Conservation (phyloP, 30 jellyfish, hydroid and myxozoan species). For the Nemopilema nomurai region DNA sequence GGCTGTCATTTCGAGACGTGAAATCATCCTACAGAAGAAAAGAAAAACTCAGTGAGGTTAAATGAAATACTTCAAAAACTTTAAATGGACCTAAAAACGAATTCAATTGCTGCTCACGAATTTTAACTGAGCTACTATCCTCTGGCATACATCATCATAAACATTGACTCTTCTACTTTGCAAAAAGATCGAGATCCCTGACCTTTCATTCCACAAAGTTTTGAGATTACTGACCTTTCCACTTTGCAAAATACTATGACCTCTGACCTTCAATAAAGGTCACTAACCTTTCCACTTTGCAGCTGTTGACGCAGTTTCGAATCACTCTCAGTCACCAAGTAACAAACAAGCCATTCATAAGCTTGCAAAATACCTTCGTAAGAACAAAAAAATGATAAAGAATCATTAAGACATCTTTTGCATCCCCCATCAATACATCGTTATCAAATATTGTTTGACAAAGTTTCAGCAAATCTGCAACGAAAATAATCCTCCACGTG, state of each 20-base stretch:
- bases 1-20: constrained; percentile 86
- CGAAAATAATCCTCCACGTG: too few relatives aligned
- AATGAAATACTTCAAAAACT: too few relatives aligned
- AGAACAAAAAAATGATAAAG: neutral
- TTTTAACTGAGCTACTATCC: too few relatives aligned
- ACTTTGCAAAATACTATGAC: neutral
- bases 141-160: too few relatives aligned
- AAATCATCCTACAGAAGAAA: constrained; percentile 72
- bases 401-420: neutral
- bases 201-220: neutral
- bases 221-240: constrained; percentile 10
- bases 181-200: too few relatives aligned
- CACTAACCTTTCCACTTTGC: constrained; percentile 62
- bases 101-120: too few relatives aligned
- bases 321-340: constrained; percentile 62
- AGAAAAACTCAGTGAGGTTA: neutral
- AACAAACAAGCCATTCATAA: constrained; percentile 82
- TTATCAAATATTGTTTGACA: too few relatives aligned
- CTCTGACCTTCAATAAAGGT: too few relatives aligned
- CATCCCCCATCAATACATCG: too few relatives aligned
- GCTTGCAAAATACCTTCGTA: constrained; percentile 69
- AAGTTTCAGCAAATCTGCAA: too few relatives aligned
- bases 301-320: constrained; percentile 44
- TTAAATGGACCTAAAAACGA: too few relatives aligned
- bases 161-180: too few relatives aligned